Percentiles rank a stretch among this genome's conserved stretches.
phyloP scores from a whole-genome alignment of 1,140 invertebrate genomes.

The Catajapyx aquilonaris region DNA sequence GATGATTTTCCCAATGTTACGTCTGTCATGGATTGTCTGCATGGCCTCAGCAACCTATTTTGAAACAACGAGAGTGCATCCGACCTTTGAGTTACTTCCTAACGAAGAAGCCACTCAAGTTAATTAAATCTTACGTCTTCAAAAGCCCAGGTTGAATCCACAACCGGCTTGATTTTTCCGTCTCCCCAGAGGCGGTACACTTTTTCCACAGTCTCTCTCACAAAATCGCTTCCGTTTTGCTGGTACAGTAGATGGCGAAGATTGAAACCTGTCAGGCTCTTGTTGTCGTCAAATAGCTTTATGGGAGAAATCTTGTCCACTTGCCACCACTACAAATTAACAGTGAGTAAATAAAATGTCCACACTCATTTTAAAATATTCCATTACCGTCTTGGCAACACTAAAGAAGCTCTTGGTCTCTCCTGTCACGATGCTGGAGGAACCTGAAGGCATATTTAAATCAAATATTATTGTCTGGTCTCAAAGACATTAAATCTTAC shows the following conservation, averaged over 20 bases:
- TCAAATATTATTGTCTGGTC: too few species aligned
- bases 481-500: too few species aligned
- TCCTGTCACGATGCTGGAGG: conserved; percentile 64
- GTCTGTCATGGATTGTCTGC: conserved; percentile 79
- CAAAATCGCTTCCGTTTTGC: conserved; percentile 46
- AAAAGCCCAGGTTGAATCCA: conserved; percentile 67
- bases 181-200: conserved; percentile 53
- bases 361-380: not conserved
- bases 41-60: conserved; percentile 58
- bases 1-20: conserved; percentile 73
- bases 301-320: conserved; percentile 72
- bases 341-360: too few species aligned
- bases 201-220: conserved; percentile 40
- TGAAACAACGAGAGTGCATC: not conserved
- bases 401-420: conserved; percentile 77
- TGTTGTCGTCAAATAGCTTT: conserved; percentile 76
- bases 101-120: not conserved
- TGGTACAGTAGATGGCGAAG: conserved; percentile 62
- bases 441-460: conserved; percentile 34
- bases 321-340: conserved; percentile 63
- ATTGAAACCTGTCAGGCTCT: conserved; percentile 59
- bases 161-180: conserved; percentile 52
- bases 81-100: not conserved
- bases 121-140: conserved; percentile 44
- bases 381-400: conserved; percentile 58